phyloP scores from a whole-genome alignment of 2,113 vertebrate genomes.

The Colaptes auratus region DNA sequence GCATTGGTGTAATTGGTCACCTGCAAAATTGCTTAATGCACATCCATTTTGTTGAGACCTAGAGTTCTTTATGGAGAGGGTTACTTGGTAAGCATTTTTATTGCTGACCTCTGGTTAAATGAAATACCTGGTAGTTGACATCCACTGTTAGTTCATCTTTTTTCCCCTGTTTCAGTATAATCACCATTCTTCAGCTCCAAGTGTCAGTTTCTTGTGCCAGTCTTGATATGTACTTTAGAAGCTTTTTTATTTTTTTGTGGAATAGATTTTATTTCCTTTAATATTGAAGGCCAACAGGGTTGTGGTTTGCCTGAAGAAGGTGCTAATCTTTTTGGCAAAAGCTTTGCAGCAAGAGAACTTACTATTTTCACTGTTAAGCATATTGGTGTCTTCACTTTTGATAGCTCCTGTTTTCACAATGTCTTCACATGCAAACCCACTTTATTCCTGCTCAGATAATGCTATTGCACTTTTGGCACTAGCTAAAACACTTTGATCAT shows the following conservation, averaged over 20 bases:
- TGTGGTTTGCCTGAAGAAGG: not conserved
- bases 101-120: not conserved
- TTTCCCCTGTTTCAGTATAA: not conserved
- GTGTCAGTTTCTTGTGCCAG: not conserved
- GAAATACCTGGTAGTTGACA: not conserved
- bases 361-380: not conserved
- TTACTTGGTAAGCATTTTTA: not conserved
- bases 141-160: not conserved
- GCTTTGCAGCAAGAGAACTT: not conserved
- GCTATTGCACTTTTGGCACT: not conserved
- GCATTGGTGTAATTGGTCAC: not conserved
- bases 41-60: not conserved
- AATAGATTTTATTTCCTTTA: not conserved
- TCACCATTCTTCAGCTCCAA: not conserved
- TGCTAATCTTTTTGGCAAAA: not conserved
- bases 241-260: not conserved
- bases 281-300: not conserved
- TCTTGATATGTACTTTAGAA: not conserved
- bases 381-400: rapidly evolving
- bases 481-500: not conserved
- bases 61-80: not conserved
- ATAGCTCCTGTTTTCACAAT: not conserved
- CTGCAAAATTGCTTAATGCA: not conserved
- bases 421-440: not conserved
- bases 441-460: not conserved